Conservation (phyloP, 2,797 vertebrate genomes). For the Octomys mimax region DNA sequence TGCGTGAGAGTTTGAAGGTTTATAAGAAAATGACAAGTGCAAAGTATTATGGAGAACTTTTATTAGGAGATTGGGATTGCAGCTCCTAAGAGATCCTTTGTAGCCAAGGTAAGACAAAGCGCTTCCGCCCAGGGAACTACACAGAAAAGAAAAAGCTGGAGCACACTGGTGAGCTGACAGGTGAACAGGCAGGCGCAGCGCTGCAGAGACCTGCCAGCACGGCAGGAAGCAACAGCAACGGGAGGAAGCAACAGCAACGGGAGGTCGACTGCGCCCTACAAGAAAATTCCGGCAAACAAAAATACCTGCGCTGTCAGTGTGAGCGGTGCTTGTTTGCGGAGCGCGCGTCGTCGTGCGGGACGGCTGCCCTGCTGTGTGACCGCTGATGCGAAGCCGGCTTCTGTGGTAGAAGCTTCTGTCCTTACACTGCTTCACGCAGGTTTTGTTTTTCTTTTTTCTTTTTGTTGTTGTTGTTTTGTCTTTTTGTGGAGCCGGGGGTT, state of each 20-base stretch:
- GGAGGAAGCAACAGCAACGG: not conserved
- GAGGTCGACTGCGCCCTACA: not conserved
- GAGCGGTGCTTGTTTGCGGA: too few relatives aligned
- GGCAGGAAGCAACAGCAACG: too few relatives aligned
- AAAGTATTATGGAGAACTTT: not conserved
- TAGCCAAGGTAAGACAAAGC: not conserved
- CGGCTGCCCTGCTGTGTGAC: too few relatives aligned
- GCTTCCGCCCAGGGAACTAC: not conserved
- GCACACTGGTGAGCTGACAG: too few relatives aligned
- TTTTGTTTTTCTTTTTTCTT: not conserved
- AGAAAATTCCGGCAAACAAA: not conserved
- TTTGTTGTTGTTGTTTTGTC: too few relatives aligned
- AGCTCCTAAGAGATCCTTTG: not conserved
- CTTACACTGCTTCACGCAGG: accelerated
- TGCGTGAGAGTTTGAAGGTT: not conserved
- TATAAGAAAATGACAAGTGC: not conserved
- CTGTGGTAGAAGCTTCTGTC: not conserved
- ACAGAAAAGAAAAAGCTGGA: not conserved
- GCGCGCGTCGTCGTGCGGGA: too few relatives aligned
- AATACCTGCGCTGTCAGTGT: too few relatives aligned
- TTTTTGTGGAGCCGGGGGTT: too few relatives aligned
- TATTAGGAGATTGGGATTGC: not conserved
- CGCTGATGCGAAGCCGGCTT: not conserved
- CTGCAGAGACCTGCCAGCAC: too few relatives aligned
- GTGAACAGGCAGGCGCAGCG: too few relatives aligned